Conservation (phyloP, 2,888 invertebrate genomes). For the Pterobdella sp. region DNA sequence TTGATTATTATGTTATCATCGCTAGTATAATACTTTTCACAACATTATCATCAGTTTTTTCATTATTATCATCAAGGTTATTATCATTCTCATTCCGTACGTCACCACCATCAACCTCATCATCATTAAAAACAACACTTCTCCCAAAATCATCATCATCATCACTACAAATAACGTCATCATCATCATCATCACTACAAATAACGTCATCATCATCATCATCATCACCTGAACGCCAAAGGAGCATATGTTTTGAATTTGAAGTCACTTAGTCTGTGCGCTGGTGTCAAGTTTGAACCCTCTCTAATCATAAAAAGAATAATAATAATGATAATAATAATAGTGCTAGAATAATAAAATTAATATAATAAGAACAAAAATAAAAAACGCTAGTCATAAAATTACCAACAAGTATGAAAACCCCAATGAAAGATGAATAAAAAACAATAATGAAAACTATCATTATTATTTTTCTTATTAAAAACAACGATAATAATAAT, state of each 20-base stretch:
- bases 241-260: constrained; percentile 98
- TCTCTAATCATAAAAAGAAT: too few relatives aligned
- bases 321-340: not conserved
- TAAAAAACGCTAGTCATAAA: too few relatives aligned
- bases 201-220: not conserved
- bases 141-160: not conserved
- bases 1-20: not conserved
- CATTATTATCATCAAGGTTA: not conserved
- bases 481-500: too few relatives aligned
- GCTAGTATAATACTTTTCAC: not conserved
- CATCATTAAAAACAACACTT: too few relatives aligned
- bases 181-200: not conserved
- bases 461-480: too few relatives aligned
- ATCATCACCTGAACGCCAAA: constrained; percentile 70
- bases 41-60: not conserved
- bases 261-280: constrained; percentile 91
- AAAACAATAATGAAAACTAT: too few relatives aligned
- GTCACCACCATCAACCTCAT: too few relatives aligned
- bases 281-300: constrained; percentile 74
- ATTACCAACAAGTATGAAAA: too few relatives aligned
- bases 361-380: too few relatives aligned
- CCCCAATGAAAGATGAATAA: too few relatives aligned
- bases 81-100: constrained; percentile 1
- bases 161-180: not conserved
- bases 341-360: not conserved